Conservation (phyloP, 2,888 invertebrate genomes). For the Himalopsyche japonica region DNA sequence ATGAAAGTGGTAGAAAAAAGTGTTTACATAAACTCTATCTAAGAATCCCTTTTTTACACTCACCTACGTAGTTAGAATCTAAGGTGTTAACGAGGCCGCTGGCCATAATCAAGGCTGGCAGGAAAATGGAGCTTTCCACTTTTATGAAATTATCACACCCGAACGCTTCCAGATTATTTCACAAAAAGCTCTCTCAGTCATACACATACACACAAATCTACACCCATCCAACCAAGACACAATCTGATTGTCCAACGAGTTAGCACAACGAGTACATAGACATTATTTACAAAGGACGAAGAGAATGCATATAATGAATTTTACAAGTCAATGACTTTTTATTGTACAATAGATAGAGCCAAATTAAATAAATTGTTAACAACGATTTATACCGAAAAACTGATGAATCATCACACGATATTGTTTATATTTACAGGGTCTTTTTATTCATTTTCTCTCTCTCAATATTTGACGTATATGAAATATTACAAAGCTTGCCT, state of each 20-base stretch:
- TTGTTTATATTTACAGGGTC: no score
- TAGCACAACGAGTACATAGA: not conserved
- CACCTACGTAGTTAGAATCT: not conserved
- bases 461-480: no score
- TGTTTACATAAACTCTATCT: not conserved
- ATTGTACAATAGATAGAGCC: no score
- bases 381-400: no score
- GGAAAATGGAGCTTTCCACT: not conserved
- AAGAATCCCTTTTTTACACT: not conserved
- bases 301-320: no score
- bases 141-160: conserved; percentile 5
- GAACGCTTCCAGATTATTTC: not conserved
- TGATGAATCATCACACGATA: no score
- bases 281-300: no score
- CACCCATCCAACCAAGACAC: not conserved
- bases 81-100: not conserved
- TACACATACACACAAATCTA: not conserved
- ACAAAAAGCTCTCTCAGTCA: not conserved
- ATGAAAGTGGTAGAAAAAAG: no score
- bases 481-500: no score
- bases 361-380: no score
- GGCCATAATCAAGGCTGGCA: not conserved
- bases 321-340: no score
- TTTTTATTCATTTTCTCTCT: no score
- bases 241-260: not conserved